Percentiles rank a stretch among this genome's conserved stretches.
Evolutionary conservation across 2,888 invertebrate species (phyloP).

Genomic region (Drosophila dives): DNA sequence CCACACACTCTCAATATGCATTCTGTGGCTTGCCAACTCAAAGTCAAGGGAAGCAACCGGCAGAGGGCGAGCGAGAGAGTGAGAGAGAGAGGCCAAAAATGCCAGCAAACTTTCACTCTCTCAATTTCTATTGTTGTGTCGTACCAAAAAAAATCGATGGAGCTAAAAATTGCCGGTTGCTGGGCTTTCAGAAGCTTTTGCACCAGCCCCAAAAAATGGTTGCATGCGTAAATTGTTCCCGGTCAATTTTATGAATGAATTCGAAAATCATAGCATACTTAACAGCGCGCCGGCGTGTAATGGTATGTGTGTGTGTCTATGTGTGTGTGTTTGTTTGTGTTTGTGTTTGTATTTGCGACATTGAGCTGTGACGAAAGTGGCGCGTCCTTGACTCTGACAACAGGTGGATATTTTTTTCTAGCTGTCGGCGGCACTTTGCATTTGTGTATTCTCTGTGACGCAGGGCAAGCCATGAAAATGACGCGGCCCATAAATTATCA

Average conservation of each 20-base stretch:
- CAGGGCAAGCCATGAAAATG: slow-evolving; percentile 43
- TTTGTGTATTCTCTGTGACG: slow-evolving; percentile 56
- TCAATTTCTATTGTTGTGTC: slow-evolving; percentile 9
- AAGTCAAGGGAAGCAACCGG: slow-evolving; percentile 40
- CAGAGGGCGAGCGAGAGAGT: background rate
- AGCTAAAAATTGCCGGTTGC: slow-evolving; percentile 74
- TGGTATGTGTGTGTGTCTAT: slow-evolving; percentile 7
- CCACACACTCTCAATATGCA: slow-evolving; percentile 10
- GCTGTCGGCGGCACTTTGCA: slow-evolving; percentile 5
- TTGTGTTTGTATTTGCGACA: slow-evolving; percentile 21
- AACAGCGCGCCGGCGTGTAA: slow-evolving; percentile 66
- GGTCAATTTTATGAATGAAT: slow-evolving; percentile 77
- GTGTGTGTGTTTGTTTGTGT: slow-evolving; percentile 2
- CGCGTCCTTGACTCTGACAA: slow-evolving; percentile 72
- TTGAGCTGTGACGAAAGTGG: slow-evolving; percentile 74
- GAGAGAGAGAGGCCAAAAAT: background rate
- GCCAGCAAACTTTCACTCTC: slow-evolving; percentile 38
- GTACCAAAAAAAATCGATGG: slow-evolving; percentile 72
- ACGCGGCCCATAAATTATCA: slow-evolving; percentile 61
- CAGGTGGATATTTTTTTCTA: slow-evolving; percentile 65
- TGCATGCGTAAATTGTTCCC: slow-evolving; percentile 71
- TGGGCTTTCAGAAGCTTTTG: slow-evolving; percentile 13
- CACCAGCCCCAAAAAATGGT: background rate
- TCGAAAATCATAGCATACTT: slow-evolving; percentile 72
- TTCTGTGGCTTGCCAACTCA: slow-evolving; percentile 18